Evolutionary conservation across 2,797 vertebrate species (phyloP).

Genomic region (Microctenopoma steveboyesi): DNA sequence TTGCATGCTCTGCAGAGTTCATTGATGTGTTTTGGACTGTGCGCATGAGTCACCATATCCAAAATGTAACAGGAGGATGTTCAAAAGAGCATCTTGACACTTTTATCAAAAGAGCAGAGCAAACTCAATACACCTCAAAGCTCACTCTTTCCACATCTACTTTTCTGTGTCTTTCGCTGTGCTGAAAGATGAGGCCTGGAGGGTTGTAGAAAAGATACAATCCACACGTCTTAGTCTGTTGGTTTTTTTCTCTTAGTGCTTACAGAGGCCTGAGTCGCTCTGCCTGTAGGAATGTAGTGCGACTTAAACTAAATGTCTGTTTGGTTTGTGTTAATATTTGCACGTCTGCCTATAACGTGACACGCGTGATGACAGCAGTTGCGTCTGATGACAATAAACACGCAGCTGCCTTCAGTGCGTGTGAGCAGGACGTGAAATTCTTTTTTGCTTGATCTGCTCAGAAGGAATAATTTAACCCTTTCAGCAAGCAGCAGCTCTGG

Average conservation of each 20-base stretch:
- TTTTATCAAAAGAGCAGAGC: conserved; percentile 53
- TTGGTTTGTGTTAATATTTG: neutral
- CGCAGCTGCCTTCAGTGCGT: conserved; percentile 9
- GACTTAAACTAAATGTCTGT: conserved; percentile 16
- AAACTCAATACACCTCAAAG: conserved; percentile 61
- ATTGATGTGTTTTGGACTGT: conserved; percentile 17
- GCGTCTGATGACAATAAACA: conserved; percentile 35
- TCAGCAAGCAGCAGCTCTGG: neutral
- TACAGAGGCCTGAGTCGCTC: conserved; percentile 54
- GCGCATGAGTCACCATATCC: conserved; percentile 40
- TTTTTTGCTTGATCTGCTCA: neutral
- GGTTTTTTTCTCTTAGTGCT: conserved; percentile 55
- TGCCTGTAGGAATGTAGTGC: conserved; percentile 43
- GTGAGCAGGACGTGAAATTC: conserved; percentile 19
- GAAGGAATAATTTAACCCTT: neutral
- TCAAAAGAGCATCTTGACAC: conserved; percentile 69
- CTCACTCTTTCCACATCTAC: conserved; percentile 49
- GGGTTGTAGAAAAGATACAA: conserved; percentile 56
- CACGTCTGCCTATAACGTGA: conserved; percentile 45
- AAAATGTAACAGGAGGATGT: conserved; percentile 62
- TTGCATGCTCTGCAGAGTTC: neutral
- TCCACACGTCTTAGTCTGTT: conserved; percentile 56
- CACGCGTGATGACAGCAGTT: conserved; percentile 42
- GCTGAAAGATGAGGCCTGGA: conserved; percentile 67
- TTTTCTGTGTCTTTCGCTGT: conserved; percentile 25